Evolutionary conservation across 2,113 vertebrate species (phyloP).

Genomic region (Phalacrocorax carbo): DNA sequence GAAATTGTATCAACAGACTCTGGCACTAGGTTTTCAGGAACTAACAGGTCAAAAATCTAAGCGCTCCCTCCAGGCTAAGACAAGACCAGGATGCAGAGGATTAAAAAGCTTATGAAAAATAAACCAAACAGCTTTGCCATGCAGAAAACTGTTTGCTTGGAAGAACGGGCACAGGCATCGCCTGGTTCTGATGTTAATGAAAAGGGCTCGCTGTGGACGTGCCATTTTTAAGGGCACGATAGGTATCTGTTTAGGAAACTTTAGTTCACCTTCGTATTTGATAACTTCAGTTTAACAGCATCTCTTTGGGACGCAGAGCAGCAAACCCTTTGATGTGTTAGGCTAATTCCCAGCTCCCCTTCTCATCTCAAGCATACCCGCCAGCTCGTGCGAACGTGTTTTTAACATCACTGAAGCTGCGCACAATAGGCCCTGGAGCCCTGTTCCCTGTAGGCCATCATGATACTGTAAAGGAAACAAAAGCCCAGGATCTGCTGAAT

Average conservation of each 20-base stretch:
- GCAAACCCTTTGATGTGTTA: not conserved
- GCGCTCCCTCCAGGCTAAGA: conserved; percentile 13
- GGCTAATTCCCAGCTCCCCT: not conserved
- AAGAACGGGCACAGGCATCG: not conserved
- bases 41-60: conserved; percentile 21
- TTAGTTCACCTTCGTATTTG: not conserved
- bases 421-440: fast-evolving
- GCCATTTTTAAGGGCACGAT: fast-evolving
- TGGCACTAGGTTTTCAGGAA: not conserved
- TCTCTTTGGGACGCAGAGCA: not conserved
- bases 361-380: not conserved
- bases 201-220: fast-evolving
- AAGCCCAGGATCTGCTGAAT: not conserved
- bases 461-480: fast-evolving
- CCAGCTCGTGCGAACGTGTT: not conserved
- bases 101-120: conserved; percentile 38
- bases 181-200: not conserved
- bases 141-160: not conserved
- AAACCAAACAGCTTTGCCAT: not conserved
- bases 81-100: conserved; percentile 47
- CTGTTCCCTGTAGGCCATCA: not conserved
- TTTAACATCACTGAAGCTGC: not conserved
- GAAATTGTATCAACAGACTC: not conserved
- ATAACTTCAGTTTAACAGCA: fast-evolving
- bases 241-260: fast-evolving